These are phyloP conservation scores for Alitta virens DNA, from an alignment of 2,888 invertebrate genomes.

Conservation along the genomic window DNA sequence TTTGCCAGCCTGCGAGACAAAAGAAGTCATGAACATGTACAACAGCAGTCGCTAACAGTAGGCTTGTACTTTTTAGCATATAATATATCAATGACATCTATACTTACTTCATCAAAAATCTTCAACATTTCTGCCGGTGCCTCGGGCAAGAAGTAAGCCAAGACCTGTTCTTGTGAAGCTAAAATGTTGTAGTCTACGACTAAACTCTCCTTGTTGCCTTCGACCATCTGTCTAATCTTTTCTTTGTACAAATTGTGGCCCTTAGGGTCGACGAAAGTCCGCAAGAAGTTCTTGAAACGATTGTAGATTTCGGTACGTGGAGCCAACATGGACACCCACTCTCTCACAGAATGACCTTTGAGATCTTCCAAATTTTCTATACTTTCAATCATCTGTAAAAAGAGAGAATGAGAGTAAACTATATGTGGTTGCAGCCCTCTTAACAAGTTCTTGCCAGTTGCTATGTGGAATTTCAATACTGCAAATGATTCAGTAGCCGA, in stretches of 20 bases:
- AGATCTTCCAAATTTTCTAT: slow-evolving; percentile 98
- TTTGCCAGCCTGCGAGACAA: slow-evolving; percentile 57
- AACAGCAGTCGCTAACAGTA: no score
- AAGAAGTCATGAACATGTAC: no score
- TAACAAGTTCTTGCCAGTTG: no score
- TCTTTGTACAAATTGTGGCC: slow-evolving; percentile 88
- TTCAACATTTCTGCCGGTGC: slow-evolving; percentile 96
- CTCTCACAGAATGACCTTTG: slow-evolving; percentile 88
- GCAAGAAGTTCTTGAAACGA: slow-evolving; percentile 80
- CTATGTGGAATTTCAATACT: no score
- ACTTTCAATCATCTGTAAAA: slow-evolving; percentile 76
- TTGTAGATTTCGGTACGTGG: slow-evolving; percentile 95
- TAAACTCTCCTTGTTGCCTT: slow-evolving; percentile 75
- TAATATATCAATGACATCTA: no score
- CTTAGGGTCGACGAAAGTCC: slow-evolving; percentile 83
- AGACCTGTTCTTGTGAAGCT: slow-evolving; percentile 82
- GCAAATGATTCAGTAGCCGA: no score
- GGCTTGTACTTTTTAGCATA: no score
- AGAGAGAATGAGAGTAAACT: no score
- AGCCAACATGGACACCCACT: slow-evolving; percentile 95
- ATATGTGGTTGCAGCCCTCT: no score
- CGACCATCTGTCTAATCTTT: slow-evolving; percentile 91
- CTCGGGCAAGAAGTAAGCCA: slow-evolving; percentile 96
- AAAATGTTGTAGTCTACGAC: slow-evolving; percentile 89
- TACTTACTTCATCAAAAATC: slow-evolving; percentile 83